Evolutionary conservation across 2,888 invertebrate genomes (phyloP).

Genomic region (Allophyes oxyacanthae): DNA sequence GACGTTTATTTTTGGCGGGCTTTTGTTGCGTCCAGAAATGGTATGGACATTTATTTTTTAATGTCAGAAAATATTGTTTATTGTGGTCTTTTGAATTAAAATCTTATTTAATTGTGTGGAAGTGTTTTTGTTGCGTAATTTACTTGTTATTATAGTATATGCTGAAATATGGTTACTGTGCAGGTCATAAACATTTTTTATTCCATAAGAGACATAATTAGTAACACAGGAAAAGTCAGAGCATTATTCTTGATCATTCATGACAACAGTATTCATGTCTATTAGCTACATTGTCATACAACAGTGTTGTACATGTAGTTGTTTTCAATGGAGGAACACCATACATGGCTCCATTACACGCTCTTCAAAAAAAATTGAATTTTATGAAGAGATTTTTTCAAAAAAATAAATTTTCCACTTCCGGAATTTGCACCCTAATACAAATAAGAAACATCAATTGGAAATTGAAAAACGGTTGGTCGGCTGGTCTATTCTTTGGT

Average conservation of each 20-base stretch:
- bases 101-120: slow-evolving; percentile 35
- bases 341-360: no score
- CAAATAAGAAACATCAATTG: no score
- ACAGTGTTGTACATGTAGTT: no score
- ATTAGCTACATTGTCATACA: no score
- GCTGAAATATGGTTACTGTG: slow-evolving; percentile 10
- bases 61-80: slow-evolving; percentile 52
- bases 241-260: slow-evolving; percentile 2
- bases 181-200: slow-evolving; percentile 7
- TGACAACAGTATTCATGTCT: no score
- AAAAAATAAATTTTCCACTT: no score
- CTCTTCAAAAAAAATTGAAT: no score
- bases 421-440: no score
- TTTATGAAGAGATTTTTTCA: no score
- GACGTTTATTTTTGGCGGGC: slow-evolving; percentile 87
- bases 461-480: no score
- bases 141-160: slow-evolving; percentile 11
- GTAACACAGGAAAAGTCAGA: slow-evolving; percentile 21
- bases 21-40: slow-evolving; percentile 73
- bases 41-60: slow-evolving; percentile 62
- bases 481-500: no score
- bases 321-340: no score
- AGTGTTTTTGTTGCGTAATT: slow-evolving; percentile 45
- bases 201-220: slow-evolving; percentile 1
- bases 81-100: slow-evolving; percentile 38